phyloP scores from a whole-genome alignment of 2,797 vertebrate species.

The Eulemur coronatus region DNA sequence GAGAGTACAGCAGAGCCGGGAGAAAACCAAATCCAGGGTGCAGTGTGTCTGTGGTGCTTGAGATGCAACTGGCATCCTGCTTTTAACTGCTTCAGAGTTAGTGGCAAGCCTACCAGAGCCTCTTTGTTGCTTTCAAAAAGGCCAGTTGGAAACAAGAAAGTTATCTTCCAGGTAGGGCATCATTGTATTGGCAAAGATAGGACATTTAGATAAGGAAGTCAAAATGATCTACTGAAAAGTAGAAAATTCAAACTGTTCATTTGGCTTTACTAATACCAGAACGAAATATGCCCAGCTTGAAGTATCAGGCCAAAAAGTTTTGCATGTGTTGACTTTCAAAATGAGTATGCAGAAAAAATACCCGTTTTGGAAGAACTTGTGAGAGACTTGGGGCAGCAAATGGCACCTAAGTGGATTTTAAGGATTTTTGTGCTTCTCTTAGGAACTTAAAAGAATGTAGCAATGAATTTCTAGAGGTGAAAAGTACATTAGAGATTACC shows the following conservation, averaged over 20 bases:
- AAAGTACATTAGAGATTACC: background rate
- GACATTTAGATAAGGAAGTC: conserved; percentile 44
- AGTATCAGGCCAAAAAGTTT: background rate
- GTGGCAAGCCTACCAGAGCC: conserved; percentile 24
- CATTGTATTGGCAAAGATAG: conserved; percentile 58
- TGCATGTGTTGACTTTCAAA: background rate
- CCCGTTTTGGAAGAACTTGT: conserved; percentile 42
- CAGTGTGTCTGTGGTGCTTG: background rate
- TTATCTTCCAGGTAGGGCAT: conserved; percentile 58
- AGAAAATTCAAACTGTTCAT: conserved; percentile 46
- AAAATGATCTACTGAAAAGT: conserved; percentile 60
- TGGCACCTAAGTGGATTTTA: conserved; percentile 9
- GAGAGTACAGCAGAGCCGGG: conserved; percentile 62
- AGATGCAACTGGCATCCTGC: conserved; percentile 24
- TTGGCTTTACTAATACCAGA: conserved; percentile 15
- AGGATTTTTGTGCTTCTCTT: conserved; percentile 1
- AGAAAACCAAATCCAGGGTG: conserved; percentile 52
- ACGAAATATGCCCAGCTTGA: conserved; percentile 16
- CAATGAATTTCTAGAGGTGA: background rate
- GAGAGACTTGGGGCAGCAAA: background rate
- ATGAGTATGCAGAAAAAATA: background rate
- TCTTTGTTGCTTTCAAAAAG: conserved; percentile 58
- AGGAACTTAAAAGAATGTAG: background rate
- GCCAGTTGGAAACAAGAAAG: conserved; percentile 44
- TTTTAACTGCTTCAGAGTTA: conserved; percentile 57